These are phyloP conservation scores for Osmoderma eremita DNA, from an alignment of 2,888 invertebrate species.

Conservation along the genomic window DNA sequence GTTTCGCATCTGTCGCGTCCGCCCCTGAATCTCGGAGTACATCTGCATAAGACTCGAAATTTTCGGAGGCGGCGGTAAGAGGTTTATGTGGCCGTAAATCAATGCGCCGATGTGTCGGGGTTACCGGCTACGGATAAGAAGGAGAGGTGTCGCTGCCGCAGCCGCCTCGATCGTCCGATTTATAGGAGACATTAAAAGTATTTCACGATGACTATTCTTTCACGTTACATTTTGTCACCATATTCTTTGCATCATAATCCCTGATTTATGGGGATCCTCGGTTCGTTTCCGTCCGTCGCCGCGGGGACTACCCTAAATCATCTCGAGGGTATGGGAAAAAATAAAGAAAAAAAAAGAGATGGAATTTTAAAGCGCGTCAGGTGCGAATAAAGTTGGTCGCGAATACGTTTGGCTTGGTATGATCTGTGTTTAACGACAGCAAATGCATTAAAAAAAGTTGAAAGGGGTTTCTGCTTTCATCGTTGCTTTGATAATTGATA, in stretches of 20 bases:
- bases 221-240: constrained; percentile 36
- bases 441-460: too few species aligned
- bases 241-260: constrained; percentile 34
- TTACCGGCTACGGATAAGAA: not conserved
- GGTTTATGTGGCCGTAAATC: constrained; percentile 34
- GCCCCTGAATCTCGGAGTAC: not conserved
- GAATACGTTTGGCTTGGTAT: not conserved
- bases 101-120: constrained; percentile 1
- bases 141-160: constrained; percentile 8
- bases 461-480: too few species aligned
- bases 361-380: not conserved
- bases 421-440: too few species aligned
- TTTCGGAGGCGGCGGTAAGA: constrained; percentile 14
- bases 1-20: constrained; percentile 13
- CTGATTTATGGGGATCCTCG: constrained; percentile 23
- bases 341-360: not conserved
- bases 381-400: not conserved
- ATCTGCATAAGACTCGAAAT: constrained; percentile 24
- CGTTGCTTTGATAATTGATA: too few species aligned
- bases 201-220: constrained; percentile 36
- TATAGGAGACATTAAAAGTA: constrained; percentile 36
- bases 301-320: constrained; percentile 5
- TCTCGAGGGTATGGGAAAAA: not conserved
- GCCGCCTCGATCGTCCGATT: too few species aligned
- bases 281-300: not conserved